Evolutionary conservation across 2,113 vertebrate genomes (phyloP).

Genomic region (Orcinus orca): DNA sequence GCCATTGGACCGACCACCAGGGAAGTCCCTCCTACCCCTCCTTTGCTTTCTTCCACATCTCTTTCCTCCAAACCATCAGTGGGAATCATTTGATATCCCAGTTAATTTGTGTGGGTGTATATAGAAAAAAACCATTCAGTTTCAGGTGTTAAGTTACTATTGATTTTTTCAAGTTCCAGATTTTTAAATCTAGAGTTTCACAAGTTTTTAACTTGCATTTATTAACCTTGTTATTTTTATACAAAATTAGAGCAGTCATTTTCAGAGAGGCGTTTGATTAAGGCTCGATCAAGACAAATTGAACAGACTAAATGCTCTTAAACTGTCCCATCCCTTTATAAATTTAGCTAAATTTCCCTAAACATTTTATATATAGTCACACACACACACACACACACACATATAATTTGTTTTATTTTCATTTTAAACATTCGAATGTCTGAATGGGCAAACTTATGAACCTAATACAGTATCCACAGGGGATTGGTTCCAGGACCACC

Average conservation of each 20-base stretch:
- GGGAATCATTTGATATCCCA: not conserved
- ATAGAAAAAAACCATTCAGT: not conserved
- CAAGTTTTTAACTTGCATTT: not conserved
- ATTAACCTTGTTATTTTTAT: constrained; percentile 47
- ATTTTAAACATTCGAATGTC: constrained; percentile 27
- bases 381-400: not conserved
- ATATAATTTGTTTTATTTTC: not conserved
- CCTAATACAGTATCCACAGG: not conserved
- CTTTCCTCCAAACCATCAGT: not conserved
- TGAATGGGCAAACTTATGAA: not conserved
- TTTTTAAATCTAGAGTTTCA: not conserved
- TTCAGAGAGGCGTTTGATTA: constrained; percentile 1
- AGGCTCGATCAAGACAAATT: not conserved
- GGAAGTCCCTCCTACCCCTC: not conserved
- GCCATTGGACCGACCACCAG: not conserved
- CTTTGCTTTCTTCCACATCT: not conserved
- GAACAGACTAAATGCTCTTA: not conserved
- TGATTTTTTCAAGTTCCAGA: not conserved
- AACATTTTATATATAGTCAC: not conserved
- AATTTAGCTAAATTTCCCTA: not conserved
- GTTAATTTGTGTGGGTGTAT: not conserved
- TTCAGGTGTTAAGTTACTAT: not conserved
- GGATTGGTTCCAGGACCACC: not conserved
- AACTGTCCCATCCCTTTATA: not conserved
- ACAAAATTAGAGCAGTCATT: constrained; percentile 26